Conservation (phyloP, 64 coral and sea anemone genomes). For the Dendronephthya gigantea region DNA sequence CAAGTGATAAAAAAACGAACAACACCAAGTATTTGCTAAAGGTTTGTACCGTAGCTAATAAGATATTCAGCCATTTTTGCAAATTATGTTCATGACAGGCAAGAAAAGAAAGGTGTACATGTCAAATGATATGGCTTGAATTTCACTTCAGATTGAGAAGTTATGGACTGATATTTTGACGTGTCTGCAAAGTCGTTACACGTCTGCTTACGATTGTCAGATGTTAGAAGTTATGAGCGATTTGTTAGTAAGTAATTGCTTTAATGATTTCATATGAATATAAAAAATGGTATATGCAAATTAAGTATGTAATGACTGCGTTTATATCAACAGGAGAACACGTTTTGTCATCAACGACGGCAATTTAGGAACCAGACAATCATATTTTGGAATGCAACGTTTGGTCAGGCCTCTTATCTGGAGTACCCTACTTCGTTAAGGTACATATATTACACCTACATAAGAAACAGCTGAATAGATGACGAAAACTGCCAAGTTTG, state of each 20-base stretch:
- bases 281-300: not conserved
- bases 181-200: conserved; percentile 1
- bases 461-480: not conserved
- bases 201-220: not conserved
- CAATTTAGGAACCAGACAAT: conserved; percentile 15
- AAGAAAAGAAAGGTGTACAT: too few relatives aligned
- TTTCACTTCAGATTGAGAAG: not conserved
- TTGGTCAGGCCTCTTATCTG: not conserved
- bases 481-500: not conserved
- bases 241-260: not conserved
- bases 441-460: not conserved
- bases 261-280: too few relatives aligned
- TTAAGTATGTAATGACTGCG: too few relatives aligned
- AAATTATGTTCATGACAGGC: too few relatives aligned
- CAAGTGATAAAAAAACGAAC: not conserved
- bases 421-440: not conserved
- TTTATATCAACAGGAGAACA: not conserved
- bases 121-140: too few relatives aligned
- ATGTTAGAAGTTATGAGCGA: not conserved
- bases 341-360: not conserved
- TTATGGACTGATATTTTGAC: conserved; percentile 17
- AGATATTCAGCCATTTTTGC: too few relatives aligned
- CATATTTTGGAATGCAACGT: conserved; percentile 13
- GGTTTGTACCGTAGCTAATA: too few relatives aligned
- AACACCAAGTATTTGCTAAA: not conserved